Evolutionary conservation across 2,888 invertebrate genomes (phyloP), one percentile per base, ranked within the genome.

Genomic region (Metacarcinus magister): DNA sequence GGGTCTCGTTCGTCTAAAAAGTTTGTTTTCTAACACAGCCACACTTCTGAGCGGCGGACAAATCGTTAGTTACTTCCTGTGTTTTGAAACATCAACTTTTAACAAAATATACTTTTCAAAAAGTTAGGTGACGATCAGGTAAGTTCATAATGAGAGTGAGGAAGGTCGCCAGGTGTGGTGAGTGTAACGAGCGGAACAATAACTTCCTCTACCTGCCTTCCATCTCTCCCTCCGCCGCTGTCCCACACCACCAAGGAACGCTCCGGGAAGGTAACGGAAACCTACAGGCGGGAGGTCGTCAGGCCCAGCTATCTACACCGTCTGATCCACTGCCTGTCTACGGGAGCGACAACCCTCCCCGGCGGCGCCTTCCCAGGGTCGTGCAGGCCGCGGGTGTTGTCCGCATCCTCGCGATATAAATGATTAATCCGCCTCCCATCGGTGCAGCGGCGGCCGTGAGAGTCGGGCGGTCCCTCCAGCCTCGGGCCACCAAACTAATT

Each of bases 401-500:
- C 82, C 32, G 28, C 7, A 82, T 32, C 82, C 82, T 8, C 82
- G 67, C 32, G 82, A 82, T 82, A 82, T 32, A 82, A 28, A 82
- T 32, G 82, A 82, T 82, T 82, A 82, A 82, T 82, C 82, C 32
- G 32, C 82, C 1, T 8, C 32, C 32, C 82, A 82, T 82, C 82
- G 28, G 28, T 82, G 82, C 32, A 82, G 82, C 82, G 32, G 82
- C 82, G 32, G 82, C 32, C 32, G 82, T 28, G 82, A 4, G 82
- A 32, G 90, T 46, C 43, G 75, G 93, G 43, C 93, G 23, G n/a
- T 43, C 32, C 89, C n/a, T 44, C 16, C 92, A 28, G 82, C 91
- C 95, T 32, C 95, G 39, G 92, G 92, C 19, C 28, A 60, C 39
- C 39, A 92, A 92, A 95, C 95, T 95, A 95, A 95, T 95, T 95